Evolutionary conservation across 2,797 vertebrate species (phyloP).

Genomic region (Synaphobranchus kaupii): DNA sequence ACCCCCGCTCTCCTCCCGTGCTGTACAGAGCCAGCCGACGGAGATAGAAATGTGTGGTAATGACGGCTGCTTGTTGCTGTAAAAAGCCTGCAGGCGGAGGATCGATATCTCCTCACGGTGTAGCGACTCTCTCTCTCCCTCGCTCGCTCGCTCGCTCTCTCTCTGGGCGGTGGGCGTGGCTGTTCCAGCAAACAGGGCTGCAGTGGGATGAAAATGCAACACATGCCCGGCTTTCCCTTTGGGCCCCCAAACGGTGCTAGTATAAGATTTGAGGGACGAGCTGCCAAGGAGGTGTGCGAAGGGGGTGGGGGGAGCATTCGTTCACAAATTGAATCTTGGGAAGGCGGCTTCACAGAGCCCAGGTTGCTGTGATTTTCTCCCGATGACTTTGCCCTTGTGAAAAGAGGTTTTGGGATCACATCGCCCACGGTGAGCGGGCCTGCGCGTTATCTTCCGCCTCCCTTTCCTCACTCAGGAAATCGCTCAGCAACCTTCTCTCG

Average conservation of each 20-base stretch:
- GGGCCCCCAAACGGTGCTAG: background rate
- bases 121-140: slow-evolving; percentile 53
- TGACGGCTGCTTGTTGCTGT: slow-evolving; percentile 66
- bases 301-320: background rate
- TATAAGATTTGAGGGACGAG: background rate
- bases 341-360: background rate
- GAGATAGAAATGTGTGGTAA: slow-evolving; percentile 50
- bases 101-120: slow-evolving; percentile 71
- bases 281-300: background rate
- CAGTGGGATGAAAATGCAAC: slow-evolving; percentile 55
- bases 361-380: background rate
- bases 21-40: background rate
- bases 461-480: background rate
- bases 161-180: slow-evolving; percentile 32
- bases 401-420: background rate
- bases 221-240: slow-evolving; percentile 41
- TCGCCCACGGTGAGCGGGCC: background rate
- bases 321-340: background rate
- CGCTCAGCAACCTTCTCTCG: background rate
- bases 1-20: background rate
- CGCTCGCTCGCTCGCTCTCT: background rate
- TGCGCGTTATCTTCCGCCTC: background rate
- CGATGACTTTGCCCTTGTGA: background rate
- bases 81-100: slow-evolving; percentile 69
- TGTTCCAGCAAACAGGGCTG: slow-evolving; percentile 46